Base-by-base conservation (phyloP, 92 coral and sea anemone genomes). In the Muricea muricata region DNA sequence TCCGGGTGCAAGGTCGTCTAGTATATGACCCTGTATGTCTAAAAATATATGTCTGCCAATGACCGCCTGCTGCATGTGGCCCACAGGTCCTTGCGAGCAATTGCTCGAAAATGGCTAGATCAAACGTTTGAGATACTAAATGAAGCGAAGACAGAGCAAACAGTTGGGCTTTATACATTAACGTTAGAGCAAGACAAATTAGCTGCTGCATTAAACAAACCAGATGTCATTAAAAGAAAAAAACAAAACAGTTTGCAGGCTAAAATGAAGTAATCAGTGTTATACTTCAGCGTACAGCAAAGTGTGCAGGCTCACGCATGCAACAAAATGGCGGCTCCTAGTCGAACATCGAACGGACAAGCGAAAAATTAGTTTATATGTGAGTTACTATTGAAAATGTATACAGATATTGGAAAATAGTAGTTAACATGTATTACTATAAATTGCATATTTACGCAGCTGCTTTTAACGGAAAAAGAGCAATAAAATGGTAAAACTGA, bases 11-110 rank as follows among this genome's bases (percentile, higher is more conserved):
- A n/a, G 73, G 21, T 20, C 47, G 21, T 67, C 21, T 29, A 67
- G 6, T 67, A 30, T 13, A 26, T 67, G 73, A 12, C 21, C 42
- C 18, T 6, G 18, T 26, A 58, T 67, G 21, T 13, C 41, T 76
- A 54, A 45, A 76, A 76, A 76, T 54, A 45, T 0, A 76, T 47
- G 82, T 76, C 82, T 76, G 82, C 82, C 67, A 69, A 45, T 26
- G 81, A 75, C 81, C 65, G 29, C 81, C 73, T 75, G 81, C 81
- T 75, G 81, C 81, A 40, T 41, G 81, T 75, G 81, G 81, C 81
- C 81, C 73, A 41, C 32, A 41, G 39, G 32, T 12, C 82, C 82
- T 23, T 50, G 82, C 70, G 65, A 54, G 35, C 3, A 76, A 76
- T 24, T 4, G 68, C 3, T 69, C 40, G 54, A 29, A 76, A 76